phyloP scores from a whole-genome alignment of 2,113 vertebrate genomes.

The Epinephelus fuscoguttatus region DNA sequence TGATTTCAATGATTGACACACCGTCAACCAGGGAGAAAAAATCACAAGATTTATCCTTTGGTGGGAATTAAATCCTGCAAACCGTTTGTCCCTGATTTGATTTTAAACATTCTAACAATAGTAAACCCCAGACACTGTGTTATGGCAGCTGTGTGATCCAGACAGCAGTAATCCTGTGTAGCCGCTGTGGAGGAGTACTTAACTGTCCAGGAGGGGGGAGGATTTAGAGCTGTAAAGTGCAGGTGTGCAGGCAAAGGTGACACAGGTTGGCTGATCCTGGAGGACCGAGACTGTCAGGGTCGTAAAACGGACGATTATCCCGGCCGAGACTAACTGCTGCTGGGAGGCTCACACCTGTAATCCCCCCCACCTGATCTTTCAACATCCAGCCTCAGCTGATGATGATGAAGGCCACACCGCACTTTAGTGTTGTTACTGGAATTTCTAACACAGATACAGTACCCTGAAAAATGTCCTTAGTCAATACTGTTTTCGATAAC shows the following conservation, averaged over 20 bases:
- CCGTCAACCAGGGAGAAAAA: background rate
- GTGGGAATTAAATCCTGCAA: background rate
- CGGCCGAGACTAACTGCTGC: background rate
- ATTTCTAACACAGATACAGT: no score
- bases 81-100: background rate
- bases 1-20: background rate
- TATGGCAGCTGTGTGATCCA: background rate
- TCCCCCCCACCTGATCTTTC: slow-evolving; percentile 13
- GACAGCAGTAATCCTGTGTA: background rate
- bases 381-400: background rate
- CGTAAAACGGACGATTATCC: slow-evolving; percentile 21
- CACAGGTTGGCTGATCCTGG: slow-evolving; percentile 22
- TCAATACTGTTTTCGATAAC: no score
- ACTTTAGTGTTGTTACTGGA: background rate
- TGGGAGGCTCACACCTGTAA: slow-evolving; percentile 52
- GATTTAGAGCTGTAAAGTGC: slow-evolving; percentile 48
- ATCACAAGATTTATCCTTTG: background rate
- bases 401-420: slow-evolving; percentile 3
- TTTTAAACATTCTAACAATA: background rate
- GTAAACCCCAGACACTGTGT: background rate
- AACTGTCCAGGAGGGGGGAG: slow-evolving; percentile 14
- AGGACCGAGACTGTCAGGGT: slow-evolving; percentile 23
- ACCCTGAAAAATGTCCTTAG: no score
- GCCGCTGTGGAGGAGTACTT: slow-evolving; percentile 22
- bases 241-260: slow-evolving; percentile 44